Percentiles rank a stretch among this genome's conserved stretches.
Evolutionary conservation across 2,113 vertebrate species (phyloP).

Genomic region (Coracopsis vasa): DNA sequence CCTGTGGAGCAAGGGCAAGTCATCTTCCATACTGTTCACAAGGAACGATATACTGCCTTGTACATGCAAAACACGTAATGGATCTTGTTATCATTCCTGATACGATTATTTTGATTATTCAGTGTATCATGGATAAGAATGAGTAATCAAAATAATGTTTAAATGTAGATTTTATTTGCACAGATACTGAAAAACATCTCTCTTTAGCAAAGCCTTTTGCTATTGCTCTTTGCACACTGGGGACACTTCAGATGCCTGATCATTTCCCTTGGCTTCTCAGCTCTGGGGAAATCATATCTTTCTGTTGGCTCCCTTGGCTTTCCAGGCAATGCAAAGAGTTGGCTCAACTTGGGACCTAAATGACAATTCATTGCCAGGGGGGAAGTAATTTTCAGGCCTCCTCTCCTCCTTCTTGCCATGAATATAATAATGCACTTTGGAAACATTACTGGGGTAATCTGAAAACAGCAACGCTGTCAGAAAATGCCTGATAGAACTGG

Average conservation of each 20-base stretch:
- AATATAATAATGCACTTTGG: conserved; percentile 39
- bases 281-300: conserved; percentile 55
- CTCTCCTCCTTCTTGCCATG: conserved; percentile 35
- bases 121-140: neutral
- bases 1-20: neutral
- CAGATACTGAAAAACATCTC: neutral
- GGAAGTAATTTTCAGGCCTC: conserved; percentile 53
- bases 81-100: neutral
- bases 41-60: neutral
- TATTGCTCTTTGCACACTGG: conserved; percentile 39
- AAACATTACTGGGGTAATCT: conserved; percentile 44
- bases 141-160: conserved; percentile 26
- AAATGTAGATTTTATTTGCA: conserved; percentile 48
- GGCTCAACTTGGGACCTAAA: conserved; percentile 28
- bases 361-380: conserved; percentile 35
- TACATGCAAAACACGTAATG: neutral
- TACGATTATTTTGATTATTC: neutral
- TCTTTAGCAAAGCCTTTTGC: conserved; percentile 40
- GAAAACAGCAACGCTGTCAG: conserved; percentile 32
- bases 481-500: conserved; percentile 9
- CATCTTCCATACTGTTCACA: neutral
- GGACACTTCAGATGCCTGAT: conserved; percentile 30
- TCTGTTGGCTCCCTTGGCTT: conserved; percentile 48
- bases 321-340: conserved; percentile 12
- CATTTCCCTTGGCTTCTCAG: conserved; percentile 22